Percentiles rank a stretch among this genome's conserved stretches.
Evolutionary conservation across 1,140 invertebrate species (phyloP).

Genomic region (Hydropsyche tenuis): DNA sequence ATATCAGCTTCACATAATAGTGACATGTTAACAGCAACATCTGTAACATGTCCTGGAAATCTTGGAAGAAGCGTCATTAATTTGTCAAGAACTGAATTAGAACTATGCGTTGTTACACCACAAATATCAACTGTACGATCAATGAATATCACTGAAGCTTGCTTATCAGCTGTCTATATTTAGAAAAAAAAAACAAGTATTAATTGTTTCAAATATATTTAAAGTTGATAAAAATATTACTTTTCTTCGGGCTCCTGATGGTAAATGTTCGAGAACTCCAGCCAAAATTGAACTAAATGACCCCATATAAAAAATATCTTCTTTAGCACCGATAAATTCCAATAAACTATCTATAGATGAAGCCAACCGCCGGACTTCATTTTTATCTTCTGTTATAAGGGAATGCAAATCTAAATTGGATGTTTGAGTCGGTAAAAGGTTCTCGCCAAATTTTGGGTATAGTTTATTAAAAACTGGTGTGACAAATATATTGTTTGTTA

Average conservation of each 20-base stretch:
- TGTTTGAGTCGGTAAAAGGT: constrained; percentile 56
- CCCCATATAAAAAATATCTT: constrained; percentile 72
- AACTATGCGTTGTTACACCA: constrained; percentile 65
- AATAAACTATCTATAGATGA: constrained; percentile 67
- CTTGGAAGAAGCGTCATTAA: constrained; percentile 67
- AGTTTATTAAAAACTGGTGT: constrained; percentile 68
- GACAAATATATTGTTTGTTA: constrained; percentile 68
- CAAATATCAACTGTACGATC: constrained; percentile 73
- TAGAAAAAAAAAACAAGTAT: constrained; percentile 38
- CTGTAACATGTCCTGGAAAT: constrained; percentile 69
- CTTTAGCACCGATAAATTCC: constrained; percentile 66
- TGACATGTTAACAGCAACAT: constrained; percentile 71
- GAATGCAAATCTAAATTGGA: constrained; percentile 60
- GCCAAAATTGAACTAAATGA: constrained; percentile 68
- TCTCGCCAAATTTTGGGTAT: constrained; percentile 65
- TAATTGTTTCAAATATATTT: constrained; percentile 26
- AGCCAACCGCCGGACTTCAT: constrained; percentile 58
- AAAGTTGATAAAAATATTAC: constrained; percentile 53
- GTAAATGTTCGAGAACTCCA: constrained; percentile 66
- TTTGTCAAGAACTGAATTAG: constrained; percentile 70
- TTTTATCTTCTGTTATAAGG: constrained; percentile 54
- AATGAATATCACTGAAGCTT: constrained; percentile 69
- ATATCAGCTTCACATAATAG: constrained; percentile 65
- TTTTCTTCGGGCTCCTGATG: constrained; percentile 63
- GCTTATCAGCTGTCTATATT: constrained; percentile 62